phyloP scores from a whole-genome alignment of 2,113 vertebrate species.

The Rhinolophus sinicus region DNA sequence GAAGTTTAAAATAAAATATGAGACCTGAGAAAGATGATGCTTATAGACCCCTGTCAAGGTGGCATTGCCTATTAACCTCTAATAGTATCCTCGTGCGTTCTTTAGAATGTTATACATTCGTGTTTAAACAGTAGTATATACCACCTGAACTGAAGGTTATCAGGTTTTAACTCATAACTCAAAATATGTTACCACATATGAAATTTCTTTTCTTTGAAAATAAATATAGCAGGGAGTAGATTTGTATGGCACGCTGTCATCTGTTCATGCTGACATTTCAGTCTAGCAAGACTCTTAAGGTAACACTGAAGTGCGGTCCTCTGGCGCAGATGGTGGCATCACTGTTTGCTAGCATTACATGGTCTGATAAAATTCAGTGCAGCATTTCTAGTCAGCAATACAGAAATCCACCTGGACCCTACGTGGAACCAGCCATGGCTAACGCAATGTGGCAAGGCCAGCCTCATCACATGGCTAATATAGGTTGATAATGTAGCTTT shows the following conservation, averaged over 20 bases:
- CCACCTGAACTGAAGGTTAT: background rate
- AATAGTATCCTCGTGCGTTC: background rate
- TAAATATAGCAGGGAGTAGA: background rate
- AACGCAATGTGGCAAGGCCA: background rate
- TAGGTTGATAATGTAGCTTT: background rate
- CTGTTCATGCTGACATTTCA: background rate
- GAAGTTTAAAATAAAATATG: background rate
- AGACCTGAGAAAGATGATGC: background rate
- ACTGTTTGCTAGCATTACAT: background rate
- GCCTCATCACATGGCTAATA: background rate
- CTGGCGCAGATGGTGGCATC: background rate
- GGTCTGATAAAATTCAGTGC: background rate
- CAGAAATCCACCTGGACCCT: background rate
- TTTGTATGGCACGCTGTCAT: background rate
- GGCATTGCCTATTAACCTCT: background rate
- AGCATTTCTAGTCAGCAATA: background rate
- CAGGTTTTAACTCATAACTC: background rate
- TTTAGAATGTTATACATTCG: background rate
- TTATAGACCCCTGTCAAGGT: background rate
- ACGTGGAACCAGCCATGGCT: no score
- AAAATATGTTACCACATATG: background rate
- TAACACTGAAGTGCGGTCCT: background rate
- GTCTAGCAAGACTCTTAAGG: background rate
- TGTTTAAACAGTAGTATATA: background rate
- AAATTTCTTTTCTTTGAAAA: background rate